These are phyloP conservation scores for Phoeniculus purpureus DNA, from an alignment of 2,797 vertebrate genomes.

Conservation along the genomic window DNA sequence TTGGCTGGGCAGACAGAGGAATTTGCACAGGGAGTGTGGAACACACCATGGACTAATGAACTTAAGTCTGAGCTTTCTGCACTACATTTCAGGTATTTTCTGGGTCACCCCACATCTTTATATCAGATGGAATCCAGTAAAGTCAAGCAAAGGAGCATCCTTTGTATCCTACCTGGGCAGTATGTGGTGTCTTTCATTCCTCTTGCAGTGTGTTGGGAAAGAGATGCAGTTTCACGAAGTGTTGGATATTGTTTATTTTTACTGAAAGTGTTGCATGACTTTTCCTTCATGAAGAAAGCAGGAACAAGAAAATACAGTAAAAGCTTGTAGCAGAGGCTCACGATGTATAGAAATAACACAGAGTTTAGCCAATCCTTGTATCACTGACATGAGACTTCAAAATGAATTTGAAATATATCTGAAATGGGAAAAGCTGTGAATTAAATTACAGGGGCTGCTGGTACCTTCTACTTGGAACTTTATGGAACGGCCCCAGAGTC, in stretches of 20 bases:
- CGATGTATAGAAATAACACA: background rate
- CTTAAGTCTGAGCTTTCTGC: background rate
- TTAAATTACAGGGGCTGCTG: background rate
- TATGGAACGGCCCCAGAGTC: background rate
- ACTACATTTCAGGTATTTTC: background rate
- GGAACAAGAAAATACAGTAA: background rate
- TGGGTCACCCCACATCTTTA: background rate
- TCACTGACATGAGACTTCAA: background rate
- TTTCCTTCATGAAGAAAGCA: background rate
- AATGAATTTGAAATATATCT: background rate
- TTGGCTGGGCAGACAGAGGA: background rate
- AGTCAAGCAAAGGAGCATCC: background rate
- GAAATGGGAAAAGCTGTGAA: background rate
- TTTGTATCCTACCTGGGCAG: background rate
- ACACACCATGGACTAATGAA: background rate
- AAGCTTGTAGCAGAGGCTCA: background rate
- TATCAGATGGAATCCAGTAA: background rate
- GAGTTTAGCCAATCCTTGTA: rapidly evolving
- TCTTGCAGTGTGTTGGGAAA: background rate
- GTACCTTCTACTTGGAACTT: background rate
- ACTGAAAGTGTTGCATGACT: background rate
- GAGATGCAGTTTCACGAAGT: background rate
- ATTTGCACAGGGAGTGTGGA: background rate
- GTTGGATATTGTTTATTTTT: background rate
- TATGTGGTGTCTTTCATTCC: background rate